Evolutionary conservation across 1,140 invertebrate genomes (phyloP), one percentile per base, ranked within the genome.

Genomic region (Maconellicoccus hirsutus): DNA sequence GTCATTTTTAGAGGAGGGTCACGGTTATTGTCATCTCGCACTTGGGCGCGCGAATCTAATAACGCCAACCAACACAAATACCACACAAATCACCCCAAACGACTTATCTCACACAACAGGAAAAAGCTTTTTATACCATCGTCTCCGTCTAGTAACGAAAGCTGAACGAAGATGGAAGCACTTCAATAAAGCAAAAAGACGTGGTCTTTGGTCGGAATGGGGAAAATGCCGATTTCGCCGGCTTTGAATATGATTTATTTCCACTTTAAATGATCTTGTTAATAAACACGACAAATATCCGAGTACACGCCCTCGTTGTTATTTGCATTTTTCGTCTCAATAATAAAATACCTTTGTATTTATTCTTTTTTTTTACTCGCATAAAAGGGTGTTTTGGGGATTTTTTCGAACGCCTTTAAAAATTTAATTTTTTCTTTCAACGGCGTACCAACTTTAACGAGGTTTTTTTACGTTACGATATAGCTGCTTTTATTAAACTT

Each of bases 231-330:
- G 61, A 66, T 66, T 66, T 26, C 22, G 10, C 25, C 61, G 22
- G 61, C 61, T 66, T 66, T 66, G 61, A 66, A 66, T 66, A 66
- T 66, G 61, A 66, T 66, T 66, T 66, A 66, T 66, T 66, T 66
- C 61, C 61, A 66, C 61, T 66, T 66, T 66, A 66, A 66, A 66
- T 66, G 61, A 66, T 66, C 61, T 66, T 66, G 61, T 66, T 66
- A 66, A 66, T 66, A 66, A 66, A 66, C 61, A 66, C 61, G 61
- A 66, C 61, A 66, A 66, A 66, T 66, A 66, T 66, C 61, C 19
- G 61, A 19, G 61, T 66, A 66, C 61, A 66, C 61, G 61, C 21
- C 61, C 61, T 66, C 25, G 25, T 66, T 66, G 61, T 66, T 66
- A 66, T 66, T 66, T 66, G 61, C 61, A 66, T 66, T 66, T 66